Conservation (phyloP, 2,888 invertebrate species). For the Thereva nobilitata region DNA sequence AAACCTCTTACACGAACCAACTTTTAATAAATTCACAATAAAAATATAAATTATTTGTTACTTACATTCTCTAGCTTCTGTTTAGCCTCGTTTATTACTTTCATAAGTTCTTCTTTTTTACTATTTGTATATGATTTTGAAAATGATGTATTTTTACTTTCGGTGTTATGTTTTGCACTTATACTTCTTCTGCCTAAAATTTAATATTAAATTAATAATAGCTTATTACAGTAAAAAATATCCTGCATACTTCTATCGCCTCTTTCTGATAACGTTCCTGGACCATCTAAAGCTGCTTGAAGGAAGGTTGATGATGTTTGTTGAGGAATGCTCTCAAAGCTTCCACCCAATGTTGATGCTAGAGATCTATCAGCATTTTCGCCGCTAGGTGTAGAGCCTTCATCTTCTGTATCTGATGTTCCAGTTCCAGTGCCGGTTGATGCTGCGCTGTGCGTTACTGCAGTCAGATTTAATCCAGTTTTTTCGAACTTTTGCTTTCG, state of each 20-base stretch:
- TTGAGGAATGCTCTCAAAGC: conserved; percentile 65
- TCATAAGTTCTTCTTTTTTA: conserved; percentile 73
- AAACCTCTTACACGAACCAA: conserved; percentile 1
- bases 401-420: conserved; percentile 78
- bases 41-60: conserved; percentile 43
- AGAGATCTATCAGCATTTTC: conserved; percentile 75
- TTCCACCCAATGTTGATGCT: conserved; percentile 70
- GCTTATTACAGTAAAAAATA: neutral
- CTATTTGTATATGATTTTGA: conserved; percentile 59
- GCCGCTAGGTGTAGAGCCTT: conserved; percentile 77
- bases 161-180: conserved; percentile 64
- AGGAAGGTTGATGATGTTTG: conserved; percentile 53
- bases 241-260: conserved; percentile 52
- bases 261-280: conserved; percentile 54
- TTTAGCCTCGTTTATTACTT: conserved; percentile 82
- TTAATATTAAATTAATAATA: conserved; percentile 18
- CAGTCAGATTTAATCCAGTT: conserved; percentile 56
- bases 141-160: conserved; percentile 53
- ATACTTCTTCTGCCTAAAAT: conserved; percentile 64
- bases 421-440: conserved; percentile 65
- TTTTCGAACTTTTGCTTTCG: conserved; percentile 69
- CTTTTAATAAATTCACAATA: neutral
- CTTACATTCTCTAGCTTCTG: conserved; percentile 85
- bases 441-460: conserved; percentile 58
- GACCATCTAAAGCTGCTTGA: conserved; percentile 57